A percentile compares a stretch with the other conserved stretches of the same genome.
Evolutionary conservation across 2,113 vertebrate species (phyloP).

Genomic region (Oryzias curvinotus): DNA sequence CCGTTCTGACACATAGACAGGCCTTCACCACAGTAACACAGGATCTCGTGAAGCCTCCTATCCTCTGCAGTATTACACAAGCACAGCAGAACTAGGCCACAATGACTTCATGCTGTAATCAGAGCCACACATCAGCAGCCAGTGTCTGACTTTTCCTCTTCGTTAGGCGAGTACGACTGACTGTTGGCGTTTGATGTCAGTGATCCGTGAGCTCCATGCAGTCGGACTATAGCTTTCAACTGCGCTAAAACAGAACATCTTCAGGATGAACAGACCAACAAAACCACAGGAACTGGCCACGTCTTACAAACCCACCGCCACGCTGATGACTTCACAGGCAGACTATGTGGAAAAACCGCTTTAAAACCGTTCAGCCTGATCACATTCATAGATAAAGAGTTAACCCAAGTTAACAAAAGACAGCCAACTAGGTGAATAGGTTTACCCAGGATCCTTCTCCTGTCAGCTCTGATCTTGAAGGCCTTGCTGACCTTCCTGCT

Average conservation of each 20-base stretch:
- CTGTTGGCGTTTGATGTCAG: not conserved
- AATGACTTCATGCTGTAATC: too few species aligned
- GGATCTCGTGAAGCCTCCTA: too few species aligned
- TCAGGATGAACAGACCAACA: not conserved
- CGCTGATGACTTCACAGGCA: conserved; percentile 2
- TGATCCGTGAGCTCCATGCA: not conserved
- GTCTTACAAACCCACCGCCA: not conserved
- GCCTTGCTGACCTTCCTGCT: conserved; percentile 38
- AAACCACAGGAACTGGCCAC: not conserved
- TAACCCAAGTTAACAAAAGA: not conserved
- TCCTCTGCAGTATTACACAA: too few species aligned
- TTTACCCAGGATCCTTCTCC: conserved; percentile 20
- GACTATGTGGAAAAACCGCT: not conserved
- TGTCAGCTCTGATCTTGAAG: conserved; percentile 36
- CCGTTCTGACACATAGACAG: too few species aligned
- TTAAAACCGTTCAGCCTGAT: not conserved
- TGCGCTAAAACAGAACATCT: not conserved
- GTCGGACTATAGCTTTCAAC: not conserved
- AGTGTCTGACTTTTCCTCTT: too few species aligned
- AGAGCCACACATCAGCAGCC: too few species aligned
- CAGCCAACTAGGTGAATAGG: conserved; percentile 14
- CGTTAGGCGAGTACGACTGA: too few species aligned
- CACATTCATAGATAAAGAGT: not conserved
- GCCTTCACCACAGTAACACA: too few species aligned
- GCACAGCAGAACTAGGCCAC: too few species aligned